Evolutionary conservation across 2,888 invertebrate species (phyloP).

Genomic region (Pterobdella sp.): DNA sequence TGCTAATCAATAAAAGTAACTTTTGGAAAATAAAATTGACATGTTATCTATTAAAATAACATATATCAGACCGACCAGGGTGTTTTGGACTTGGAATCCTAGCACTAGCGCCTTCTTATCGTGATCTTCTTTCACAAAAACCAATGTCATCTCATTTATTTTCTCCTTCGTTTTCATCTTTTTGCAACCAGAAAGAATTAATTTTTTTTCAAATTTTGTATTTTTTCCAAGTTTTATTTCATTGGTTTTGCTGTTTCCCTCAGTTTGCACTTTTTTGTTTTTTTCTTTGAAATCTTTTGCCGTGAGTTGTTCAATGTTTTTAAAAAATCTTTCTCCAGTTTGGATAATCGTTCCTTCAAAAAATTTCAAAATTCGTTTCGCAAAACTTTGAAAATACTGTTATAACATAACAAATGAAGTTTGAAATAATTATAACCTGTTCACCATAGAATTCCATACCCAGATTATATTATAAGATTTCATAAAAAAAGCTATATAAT

Average conservation of each 20-base stretch:
- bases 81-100: neutral
- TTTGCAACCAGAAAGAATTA: neutral
- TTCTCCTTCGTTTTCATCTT: neutral
- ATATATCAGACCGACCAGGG: neutral
- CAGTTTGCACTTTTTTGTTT: neutral
- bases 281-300: neutral
- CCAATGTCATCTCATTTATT: slow-evolving; percentile 1
- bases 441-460: too few species aligned
- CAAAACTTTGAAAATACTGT: too few species aligned
- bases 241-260: neutral
- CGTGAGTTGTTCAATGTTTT: neutral
- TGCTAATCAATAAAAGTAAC: too few species aligned
- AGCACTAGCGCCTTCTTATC: slow-evolving; percentile 11
- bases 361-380: too few species aligned
- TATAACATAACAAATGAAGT: too few species aligned
- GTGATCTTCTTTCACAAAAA: slow-evolving; percentile 24
- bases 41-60: too few species aligned
- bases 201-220: neutral
- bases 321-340: neutral
- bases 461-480: too few species aligned
- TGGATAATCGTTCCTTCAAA: neutral
- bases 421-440: too few species aligned
- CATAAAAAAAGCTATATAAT: too few species aligned
- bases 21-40: too few species aligned
- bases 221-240: neutral